A percentile compares a stretch with the other conserved stretches of the same genome.
phyloP scores from a whole-genome alignment of 2,113 vertebrate species.

The Ondatra zibethicus region DNA sequence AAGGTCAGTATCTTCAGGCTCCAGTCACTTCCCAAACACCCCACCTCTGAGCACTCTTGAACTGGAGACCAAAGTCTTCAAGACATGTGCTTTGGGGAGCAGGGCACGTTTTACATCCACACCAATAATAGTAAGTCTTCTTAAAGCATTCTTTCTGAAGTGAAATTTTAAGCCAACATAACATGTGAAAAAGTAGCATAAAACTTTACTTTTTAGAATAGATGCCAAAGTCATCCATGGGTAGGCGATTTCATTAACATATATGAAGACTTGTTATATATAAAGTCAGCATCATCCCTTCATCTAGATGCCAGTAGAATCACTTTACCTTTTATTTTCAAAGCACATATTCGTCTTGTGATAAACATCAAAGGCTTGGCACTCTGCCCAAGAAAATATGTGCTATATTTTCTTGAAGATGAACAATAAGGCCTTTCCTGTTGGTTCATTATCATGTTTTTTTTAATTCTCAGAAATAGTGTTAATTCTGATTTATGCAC shows the following conservation, averaged over 20 bases:
- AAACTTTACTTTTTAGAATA: conserved; percentile 39
- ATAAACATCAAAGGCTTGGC: conserved; percentile 46
- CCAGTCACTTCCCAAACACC: neutral
- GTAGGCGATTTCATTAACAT: neutral
- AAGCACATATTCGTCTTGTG: conserved; percentile 7
- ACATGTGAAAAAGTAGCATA: conserved; percentile 4
- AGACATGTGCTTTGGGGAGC: neutral
- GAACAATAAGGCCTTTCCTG: conserved; percentile 61
- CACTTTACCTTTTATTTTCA: conserved; percentile 45
- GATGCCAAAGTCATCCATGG: conserved; percentile 5
- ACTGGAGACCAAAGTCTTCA: neutral
- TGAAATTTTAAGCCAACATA: conserved; percentile 13
- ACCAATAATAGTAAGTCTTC: neutral
- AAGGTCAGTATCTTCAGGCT: neutral
- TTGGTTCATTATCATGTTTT: conserved; percentile 35
- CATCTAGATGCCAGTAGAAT: neutral
- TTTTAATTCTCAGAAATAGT: conserved; percentile 50
- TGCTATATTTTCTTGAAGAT: too few species aligned
- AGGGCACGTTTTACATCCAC: neutral
- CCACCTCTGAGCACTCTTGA: neutral
- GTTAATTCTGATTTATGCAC: conserved; percentile 29
- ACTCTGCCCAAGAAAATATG: conserved; percentile 59
- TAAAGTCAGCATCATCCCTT: neutral
- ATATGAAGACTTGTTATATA: neutral
- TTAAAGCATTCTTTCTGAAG: neutral